Evolutionary conservation across 2,888 invertebrate species (phyloP).

Genomic region (Tridacna gigas): DNA sequence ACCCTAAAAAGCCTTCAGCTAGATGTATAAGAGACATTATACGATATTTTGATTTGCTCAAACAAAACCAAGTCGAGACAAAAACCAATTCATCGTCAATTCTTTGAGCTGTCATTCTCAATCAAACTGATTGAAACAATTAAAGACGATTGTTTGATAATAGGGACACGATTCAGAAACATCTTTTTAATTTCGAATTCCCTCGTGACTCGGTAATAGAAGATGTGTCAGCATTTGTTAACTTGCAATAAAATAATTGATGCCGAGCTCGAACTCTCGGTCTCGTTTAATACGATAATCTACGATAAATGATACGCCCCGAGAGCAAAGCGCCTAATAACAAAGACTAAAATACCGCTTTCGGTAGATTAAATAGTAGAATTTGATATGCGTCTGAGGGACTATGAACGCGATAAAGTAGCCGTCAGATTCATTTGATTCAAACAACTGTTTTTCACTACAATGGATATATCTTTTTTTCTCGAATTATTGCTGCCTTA

Average conservation of each 20-base stretch:
- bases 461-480: not conserved
- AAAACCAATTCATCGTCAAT: not conserved
- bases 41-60: too few relatives aligned
- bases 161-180: conserved; percentile 2
- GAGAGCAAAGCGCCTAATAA: conserved; percentile 33
- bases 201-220: conserved; percentile 36
- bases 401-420: conserved; percentile 23
- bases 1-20: too few relatives aligned
- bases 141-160: conserved; percentile 1
- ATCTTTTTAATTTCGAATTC: conserved; percentile 51
- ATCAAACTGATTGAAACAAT: not conserved
- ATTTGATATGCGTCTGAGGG: conserved; percentile 35
- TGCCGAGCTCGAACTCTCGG: conserved; percentile 37
- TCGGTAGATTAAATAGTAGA: conserved; percentile 53
- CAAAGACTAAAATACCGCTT: conserved; percentile 26
- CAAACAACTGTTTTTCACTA: not conserved
- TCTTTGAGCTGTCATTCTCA: not conserved
- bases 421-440: not conserved
- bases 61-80: not conserved
- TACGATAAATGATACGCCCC: conserved; percentile 47
- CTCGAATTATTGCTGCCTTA: too few relatives aligned
- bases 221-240: conserved; percentile 47
- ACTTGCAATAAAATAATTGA: conserved; percentile 50
- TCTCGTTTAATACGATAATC: conserved; percentile 39
- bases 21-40: too few relatives aligned